phyloP scores from a whole-genome alignment of 2,888 invertebrate species.

The Leptogaster cylindrica region DNA sequence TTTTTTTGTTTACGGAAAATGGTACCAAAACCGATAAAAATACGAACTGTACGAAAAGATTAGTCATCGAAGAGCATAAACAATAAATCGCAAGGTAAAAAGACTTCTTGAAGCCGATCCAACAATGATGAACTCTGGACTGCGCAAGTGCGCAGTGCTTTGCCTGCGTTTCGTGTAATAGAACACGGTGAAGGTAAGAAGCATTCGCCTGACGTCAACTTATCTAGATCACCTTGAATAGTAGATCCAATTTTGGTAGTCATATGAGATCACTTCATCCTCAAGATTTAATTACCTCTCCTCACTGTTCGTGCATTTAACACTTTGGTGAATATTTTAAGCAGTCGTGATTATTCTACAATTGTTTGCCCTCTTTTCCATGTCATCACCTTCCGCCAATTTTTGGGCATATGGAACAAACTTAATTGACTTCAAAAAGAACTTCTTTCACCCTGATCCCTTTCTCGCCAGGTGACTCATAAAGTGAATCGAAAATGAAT shows the following conservation, averaged over 20 bases:
- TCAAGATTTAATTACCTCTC: too few species aligned
- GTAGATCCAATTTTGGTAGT: too few species aligned
- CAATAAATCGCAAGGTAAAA: too few species aligned
- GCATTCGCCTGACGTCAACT: not conserved
- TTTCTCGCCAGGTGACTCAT: slow-evolving; percentile 15
- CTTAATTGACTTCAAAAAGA: too few species aligned
- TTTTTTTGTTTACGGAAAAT: slow-evolving; percentile 16
- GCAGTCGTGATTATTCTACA: too few species aligned
- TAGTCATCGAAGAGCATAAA: not conserved
- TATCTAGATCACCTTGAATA: slow-evolving; percentile 20
- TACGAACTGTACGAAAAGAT: not conserved
- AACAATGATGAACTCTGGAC: slow-evolving; percentile 8
- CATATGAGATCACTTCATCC: too few species aligned
- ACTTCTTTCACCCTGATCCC: slow-evolving; percentile 37
- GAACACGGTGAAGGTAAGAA: not conserved
- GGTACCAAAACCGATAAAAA: slow-evolving; percentile 12
- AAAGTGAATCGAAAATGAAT: slow-evolving; percentile 6
- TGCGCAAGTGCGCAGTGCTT: slow-evolving; percentile 3
- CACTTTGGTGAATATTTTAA: too few species aligned
- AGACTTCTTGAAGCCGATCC: too few species aligned
- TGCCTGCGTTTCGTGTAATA: not conserved
- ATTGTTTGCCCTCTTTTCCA: too few species aligned
- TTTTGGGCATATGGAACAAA: too few species aligned
- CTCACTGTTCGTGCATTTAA: too few species aligned
- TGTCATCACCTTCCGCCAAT: too few species aligned